These are phyloP conservation scores for Heliangelus exortis DNA, from an alignment of 2,797 vertebrate genomes.

Conservation along the genomic window DNA sequence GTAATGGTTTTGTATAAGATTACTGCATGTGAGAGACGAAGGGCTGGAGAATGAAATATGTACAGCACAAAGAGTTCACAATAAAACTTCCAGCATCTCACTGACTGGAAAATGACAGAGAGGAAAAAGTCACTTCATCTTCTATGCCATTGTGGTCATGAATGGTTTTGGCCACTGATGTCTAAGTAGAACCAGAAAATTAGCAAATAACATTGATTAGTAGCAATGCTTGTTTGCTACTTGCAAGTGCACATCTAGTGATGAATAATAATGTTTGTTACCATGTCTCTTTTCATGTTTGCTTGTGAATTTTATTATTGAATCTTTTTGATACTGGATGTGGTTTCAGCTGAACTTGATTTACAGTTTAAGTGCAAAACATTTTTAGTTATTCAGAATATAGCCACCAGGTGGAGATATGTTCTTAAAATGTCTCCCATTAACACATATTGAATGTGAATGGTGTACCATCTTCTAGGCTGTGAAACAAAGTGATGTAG, in stretches of 20 bases:
- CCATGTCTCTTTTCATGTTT: neutral
- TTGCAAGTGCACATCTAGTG: neutral
- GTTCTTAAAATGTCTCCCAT: neutral
- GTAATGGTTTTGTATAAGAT: neutral
- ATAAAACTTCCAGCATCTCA: neutral
- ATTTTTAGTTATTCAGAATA: neutral
- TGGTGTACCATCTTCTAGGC: neutral
- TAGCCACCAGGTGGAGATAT: constrained; percentile 25
- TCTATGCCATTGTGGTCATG: fast-evolving
- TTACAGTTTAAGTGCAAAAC: neutral
- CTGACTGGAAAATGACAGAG: neutral
- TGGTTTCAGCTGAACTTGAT: neutral
- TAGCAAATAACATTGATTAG: neutral
- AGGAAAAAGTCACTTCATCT: neutral
- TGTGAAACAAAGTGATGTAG: neutral
- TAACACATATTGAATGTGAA: fast-evolving
- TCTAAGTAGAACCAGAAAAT: neutral
- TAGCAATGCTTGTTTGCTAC: neutral
- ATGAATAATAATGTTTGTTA: neutral
- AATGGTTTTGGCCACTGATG: neutral
- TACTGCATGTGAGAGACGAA: fast-evolving
- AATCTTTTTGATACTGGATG: neutral
- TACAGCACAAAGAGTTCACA: neutral
- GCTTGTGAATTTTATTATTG: neutral
- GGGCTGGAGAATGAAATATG: fast-evolving